phyloP scores from a whole-genome alignment of 2,888 invertebrate genomes.

The Pachliopta kotzebuea region DNA sequence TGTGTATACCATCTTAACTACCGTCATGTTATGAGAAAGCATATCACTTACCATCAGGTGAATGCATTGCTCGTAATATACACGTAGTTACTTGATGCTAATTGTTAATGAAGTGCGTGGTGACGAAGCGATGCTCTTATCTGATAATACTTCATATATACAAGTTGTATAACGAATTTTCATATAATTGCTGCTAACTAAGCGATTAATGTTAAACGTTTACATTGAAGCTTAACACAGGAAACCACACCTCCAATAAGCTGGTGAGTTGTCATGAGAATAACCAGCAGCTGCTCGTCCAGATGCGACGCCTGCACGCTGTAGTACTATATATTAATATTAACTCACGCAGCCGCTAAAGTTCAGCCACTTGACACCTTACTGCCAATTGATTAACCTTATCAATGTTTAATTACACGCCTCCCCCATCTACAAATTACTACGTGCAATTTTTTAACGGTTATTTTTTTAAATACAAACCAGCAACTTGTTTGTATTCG shows the following conservation, averaged over 20 bases:
- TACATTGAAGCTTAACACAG: background rate
- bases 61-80: too few species aligned
- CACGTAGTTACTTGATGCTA: too few species aligned
- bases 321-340: slow-evolving; percentile 19
- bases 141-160: too few species aligned
- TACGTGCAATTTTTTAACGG: background rate
- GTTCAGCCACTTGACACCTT: slow-evolving; percentile 21
- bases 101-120: too few species aligned
- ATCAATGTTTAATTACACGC: slow-evolving; percentile 8
- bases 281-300: slow-evolving; percentile 19
- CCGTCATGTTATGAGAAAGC: too few species aligned
- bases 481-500: background rate
- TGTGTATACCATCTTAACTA: too few species aligned
- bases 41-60: too few species aligned
- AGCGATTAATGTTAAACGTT: background rate
- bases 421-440: too few species aligned
- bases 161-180: too few species aligned
- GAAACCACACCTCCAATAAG: background rate
- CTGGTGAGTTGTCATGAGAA: background rate
- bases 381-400: slow-evolving; percentile 27
- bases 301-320: slow-evolving; percentile 10
- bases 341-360: slow-evolving; percentile 11
- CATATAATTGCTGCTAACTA: slow-evolving; percentile 2
- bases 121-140: too few species aligned
- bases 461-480: background rate